These are phyloP conservation scores for Cartodere bifasciata DNA, from an alignment of 2,888 invertebrate genomes.

Conservation along the genomic window DNA sequence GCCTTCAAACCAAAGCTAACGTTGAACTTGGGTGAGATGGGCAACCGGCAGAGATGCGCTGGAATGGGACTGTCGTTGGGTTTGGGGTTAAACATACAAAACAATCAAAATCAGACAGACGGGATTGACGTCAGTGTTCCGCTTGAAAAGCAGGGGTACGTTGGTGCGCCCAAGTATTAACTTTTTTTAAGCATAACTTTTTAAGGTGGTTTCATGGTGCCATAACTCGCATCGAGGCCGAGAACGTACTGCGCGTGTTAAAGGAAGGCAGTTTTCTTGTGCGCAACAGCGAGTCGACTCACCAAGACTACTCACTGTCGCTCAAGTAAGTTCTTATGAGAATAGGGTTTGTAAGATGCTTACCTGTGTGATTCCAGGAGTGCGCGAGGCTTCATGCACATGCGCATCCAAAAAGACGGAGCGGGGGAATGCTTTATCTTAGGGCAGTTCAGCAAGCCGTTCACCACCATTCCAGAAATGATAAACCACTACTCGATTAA, in stretches of 20 bases:
- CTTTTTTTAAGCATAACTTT: constrained; percentile 8
- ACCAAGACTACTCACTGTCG: constrained; percentile 87
- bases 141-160: constrained; percentile 78
- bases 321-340: constrained; percentile 63
- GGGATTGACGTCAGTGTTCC: constrained; percentile 70
- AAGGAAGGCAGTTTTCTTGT: constrained; percentile 90
- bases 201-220: constrained; percentile 91
- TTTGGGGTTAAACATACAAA: constrained; percentile 35
- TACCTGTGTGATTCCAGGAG: constrained; percentile 51
- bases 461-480: constrained; percentile 87
- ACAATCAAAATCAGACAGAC: constrained; percentile 47
- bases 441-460: constrained; percentile 87
- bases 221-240: constrained; percentile 82
- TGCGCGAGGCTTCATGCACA: constrained; percentile 91
- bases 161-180: constrained; percentile 13
- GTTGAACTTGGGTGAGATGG: constrained; percentile 54
- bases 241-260: constrained; percentile 68
- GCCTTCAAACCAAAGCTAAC: constrained; percentile 60
- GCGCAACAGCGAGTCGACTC: constrained; percentile 85
- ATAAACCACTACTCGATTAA: constrained; percentile 88
- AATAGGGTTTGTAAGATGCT: neutral
- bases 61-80: constrained; percentile 32
- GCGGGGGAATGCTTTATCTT: constrained; percentile 72
- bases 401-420: constrained; percentile 75
- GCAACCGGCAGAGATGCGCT: constrained; percentile 34